Conservation (phyloP, 2,797 vertebrate species). For the Agapornis canus region DNA sequence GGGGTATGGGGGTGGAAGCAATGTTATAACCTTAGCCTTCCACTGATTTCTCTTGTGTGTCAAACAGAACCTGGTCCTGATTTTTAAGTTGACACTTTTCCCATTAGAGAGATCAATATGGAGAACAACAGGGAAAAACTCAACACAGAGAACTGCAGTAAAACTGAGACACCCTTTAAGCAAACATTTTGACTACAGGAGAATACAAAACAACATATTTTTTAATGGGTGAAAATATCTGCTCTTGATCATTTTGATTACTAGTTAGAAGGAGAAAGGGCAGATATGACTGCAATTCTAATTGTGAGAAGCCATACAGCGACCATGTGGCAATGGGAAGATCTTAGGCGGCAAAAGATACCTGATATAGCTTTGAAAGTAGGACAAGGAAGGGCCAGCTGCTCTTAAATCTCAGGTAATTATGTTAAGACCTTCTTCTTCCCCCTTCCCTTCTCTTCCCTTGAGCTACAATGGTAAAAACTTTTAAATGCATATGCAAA, state of each 20-base stretch:
- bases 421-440: slow-evolving; percentile 21
- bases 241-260: neutral
- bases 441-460: neutral
- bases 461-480: slow-evolving; percentile 55
- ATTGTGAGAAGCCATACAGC: neutral
- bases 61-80: neutral
- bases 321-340: neutral
- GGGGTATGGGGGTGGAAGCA: too few species aligned
- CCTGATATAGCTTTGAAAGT: neutral
- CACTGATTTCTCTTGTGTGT: neutral
- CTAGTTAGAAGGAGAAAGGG: neutral
- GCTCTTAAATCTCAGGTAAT: slow-evolving; percentile 49
- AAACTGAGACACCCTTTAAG: neutral
- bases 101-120: neutral
- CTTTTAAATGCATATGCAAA: slow-evolving; percentile 64
- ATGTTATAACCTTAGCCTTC: neutral
- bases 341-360: neutral
- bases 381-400: slow-evolving; percentile 20
- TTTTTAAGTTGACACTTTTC: neutral
- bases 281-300: neutral
- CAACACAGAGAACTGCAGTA: neutral
- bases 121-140: neutral
- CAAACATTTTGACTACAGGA: neutral
- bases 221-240: neutral
- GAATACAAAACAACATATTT: neutral